Evolutionary conservation across 2,113 vertebrate genomes (phyloP).

Genomic region (Orthonyx spaldingii): DNA sequence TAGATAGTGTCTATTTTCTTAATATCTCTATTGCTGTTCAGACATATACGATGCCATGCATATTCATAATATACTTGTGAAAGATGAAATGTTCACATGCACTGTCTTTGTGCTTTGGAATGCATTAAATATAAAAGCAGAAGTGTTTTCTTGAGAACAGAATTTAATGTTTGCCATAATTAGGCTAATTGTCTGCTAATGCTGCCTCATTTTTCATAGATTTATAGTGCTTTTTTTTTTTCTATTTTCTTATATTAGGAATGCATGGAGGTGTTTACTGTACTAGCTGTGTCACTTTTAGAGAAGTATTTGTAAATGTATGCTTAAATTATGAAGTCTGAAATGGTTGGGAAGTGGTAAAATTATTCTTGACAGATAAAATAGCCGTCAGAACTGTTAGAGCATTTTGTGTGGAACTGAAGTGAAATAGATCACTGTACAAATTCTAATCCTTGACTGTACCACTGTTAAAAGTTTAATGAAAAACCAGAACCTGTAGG

Average conservation of each 20-base stretch:
- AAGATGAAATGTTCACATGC: slow-evolving; percentile 31
- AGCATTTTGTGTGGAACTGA: not conserved
- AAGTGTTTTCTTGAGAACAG: not conserved
- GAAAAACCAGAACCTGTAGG: not conserved
- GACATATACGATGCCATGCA: slow-evolving; percentile 57
- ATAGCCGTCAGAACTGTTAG: not conserved
- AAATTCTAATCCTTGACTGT: not conserved
- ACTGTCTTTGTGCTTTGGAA: slow-evolving; percentile 46
- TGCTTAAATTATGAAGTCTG: slow-evolving; percentile 1
- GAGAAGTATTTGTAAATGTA: not conserved
- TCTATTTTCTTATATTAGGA: not conserved
- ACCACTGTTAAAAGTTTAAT: not conserved
- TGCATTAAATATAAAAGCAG: not conserved
- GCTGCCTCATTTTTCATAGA: not conserved
- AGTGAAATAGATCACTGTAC: not conserved
- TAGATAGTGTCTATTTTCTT: slow-evolving; percentile 79
- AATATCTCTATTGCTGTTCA: slow-evolving; percentile 61
- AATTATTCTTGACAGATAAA: not conserved
- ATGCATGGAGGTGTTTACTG: not conserved
- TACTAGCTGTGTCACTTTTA: slow-evolving; percentile 5
- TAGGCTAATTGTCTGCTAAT: slow-evolving; percentile 10
- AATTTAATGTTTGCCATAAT: not conserved
- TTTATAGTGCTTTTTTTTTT: slow-evolving; percentile 14
- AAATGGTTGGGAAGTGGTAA: not conserved
- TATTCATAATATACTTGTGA: slow-evolving; percentile 65